A percentile compares a stretch with the other conserved stretches of the same genome.
These are phyloP conservation scores for Drosophila busckii DNA, from an alignment of 1,140 invertebrate species.

Conservation along the genomic window DNA sequence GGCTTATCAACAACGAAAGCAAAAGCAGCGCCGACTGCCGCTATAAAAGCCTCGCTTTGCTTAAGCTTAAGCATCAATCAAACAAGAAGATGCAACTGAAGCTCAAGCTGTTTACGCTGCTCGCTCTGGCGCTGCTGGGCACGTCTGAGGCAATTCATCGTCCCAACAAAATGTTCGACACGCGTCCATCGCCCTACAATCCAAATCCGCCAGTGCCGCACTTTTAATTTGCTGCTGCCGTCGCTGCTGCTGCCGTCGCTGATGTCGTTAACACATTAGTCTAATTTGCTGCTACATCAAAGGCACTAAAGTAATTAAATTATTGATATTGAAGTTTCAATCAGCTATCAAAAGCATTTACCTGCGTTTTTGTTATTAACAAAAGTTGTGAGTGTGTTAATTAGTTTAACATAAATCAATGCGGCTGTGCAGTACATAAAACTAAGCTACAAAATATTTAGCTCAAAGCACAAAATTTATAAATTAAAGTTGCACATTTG, in stretches of 20 bases:
- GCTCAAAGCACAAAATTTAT: no score
- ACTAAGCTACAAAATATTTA: no score
- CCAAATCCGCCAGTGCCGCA: constrained; percentile 32
- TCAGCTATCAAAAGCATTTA: no score
- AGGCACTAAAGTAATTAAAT: constrained; percentile 35
- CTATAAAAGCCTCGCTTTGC: constrained; percentile 45
- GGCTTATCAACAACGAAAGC: constrained; percentile 19
- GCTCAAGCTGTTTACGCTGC: constrained; percentile 21
- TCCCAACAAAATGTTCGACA: constrained; percentile 29
- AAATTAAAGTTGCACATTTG: no score
- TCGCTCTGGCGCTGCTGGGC: constrained; percentile 20
- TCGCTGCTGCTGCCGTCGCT: constrained; percentile 1
- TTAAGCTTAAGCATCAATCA: constrained; percentile 47
- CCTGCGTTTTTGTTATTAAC: no score
- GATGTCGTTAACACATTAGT: constrained; percentile 56
- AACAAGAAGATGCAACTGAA: constrained; percentile 58
- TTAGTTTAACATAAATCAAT: no score
- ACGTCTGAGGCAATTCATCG: constrained; percentile 6
- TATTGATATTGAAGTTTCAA: constrained; percentile 37
- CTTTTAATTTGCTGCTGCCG: not conserved
- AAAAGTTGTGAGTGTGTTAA: no score
- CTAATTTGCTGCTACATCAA: constrained; percentile 54
- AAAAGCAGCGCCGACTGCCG: not conserved
- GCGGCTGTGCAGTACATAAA: no score
- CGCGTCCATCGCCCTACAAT: constrained; percentile 51